Conservation (phyloP, 1,140 invertebrate genomes). For the Drosophila biarmipes region DNA sequence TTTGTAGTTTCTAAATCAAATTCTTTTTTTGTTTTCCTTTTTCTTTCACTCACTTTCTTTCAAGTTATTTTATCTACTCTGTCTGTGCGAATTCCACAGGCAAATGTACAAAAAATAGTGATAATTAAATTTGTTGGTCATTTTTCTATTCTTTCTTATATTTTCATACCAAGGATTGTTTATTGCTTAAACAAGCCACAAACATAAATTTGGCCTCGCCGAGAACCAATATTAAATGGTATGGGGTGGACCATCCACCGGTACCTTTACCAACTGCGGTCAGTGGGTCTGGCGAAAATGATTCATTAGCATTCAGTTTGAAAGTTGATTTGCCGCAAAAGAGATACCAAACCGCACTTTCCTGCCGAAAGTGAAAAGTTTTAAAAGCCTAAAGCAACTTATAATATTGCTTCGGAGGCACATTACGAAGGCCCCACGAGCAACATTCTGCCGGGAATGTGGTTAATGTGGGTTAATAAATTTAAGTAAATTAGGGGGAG, state of each 20-base stretch:
- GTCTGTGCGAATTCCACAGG: not conserved
- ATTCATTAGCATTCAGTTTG: conserved; percentile 31
- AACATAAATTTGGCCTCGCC: conserved; percentile 12
- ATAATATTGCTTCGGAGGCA: conserved; percentile 15
- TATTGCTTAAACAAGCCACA: conserved; percentile 7
- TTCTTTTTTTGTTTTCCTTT: not conserved
- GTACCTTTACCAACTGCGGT: conserved; percentile 17
- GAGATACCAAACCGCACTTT: conserved; percentile 23
- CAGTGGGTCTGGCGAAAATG: conserved; percentile 35
- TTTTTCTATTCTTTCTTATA: not conserved
- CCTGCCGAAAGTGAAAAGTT: conserved; percentile 35
- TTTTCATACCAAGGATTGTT: not conserved
- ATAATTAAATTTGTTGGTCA: not conserved
- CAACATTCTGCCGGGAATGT: conserved; percentile 14
- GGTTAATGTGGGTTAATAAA: conserved; percentile 41
- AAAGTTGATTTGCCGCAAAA: conserved; percentile 18
- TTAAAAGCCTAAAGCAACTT: conserved; percentile 25
- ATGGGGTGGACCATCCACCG: not conserved
- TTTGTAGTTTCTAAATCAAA: not conserved
- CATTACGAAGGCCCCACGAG: conserved; percentile 12
- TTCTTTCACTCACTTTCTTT: not conserved
- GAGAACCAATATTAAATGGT: conserved; percentile 5
- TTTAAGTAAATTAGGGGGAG: conserved; percentile 9
- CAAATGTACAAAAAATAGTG: not conserved
- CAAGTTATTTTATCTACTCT: not conserved